Conservation (phyloP, 2,888 invertebrate genomes). For the Miltochrista miniata region DNA sequence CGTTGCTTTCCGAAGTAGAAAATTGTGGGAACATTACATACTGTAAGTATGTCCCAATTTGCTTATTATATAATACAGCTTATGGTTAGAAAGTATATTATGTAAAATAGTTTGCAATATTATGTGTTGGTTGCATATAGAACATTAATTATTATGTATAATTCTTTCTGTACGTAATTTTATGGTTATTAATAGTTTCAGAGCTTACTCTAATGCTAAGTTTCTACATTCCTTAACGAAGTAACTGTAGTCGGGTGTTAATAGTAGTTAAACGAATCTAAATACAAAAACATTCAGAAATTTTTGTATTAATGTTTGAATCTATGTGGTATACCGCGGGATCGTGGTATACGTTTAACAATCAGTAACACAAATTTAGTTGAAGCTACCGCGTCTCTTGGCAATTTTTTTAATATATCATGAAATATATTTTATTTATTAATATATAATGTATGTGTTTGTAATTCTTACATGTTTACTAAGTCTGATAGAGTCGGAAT, state of each 20-base stretch:
- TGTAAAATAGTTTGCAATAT: too few relatives aligned
- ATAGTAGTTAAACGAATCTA: conserved; percentile 25
- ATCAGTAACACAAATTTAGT: too few relatives aligned
- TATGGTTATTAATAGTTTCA: conserved; percentile 31
- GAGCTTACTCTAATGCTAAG: conserved; percentile 55
- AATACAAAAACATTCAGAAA: conserved; percentile 9
- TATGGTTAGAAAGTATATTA: too few relatives aligned
- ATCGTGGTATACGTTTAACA: neutral
- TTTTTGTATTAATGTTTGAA: conserved; percentile 8
- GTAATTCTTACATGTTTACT: conserved; percentile 3
- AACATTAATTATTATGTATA: conserved; percentile 17
- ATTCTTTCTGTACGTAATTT: conserved; percentile 14
- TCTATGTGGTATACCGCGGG: too few relatives aligned
- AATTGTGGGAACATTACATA: too few relatives aligned
- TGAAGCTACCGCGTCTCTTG: neutral
- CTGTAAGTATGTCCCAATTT: neutral
- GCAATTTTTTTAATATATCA: neutral
- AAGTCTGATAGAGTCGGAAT: conserved; percentile 35
- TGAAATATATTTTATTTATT: too few relatives aligned
- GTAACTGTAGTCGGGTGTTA: conserved; percentile 34
- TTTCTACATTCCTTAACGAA: conserved; percentile 72
- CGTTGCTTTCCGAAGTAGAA: too few relatives aligned
- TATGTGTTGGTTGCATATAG: too few relatives aligned
- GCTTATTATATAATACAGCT: too few relatives aligned
- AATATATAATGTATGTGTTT: too few relatives aligned